These are phyloP conservation scores for Deroplatys truncata DNA, from an alignment of 2,888 invertebrate species.

Conservation along the genomic window DNA sequence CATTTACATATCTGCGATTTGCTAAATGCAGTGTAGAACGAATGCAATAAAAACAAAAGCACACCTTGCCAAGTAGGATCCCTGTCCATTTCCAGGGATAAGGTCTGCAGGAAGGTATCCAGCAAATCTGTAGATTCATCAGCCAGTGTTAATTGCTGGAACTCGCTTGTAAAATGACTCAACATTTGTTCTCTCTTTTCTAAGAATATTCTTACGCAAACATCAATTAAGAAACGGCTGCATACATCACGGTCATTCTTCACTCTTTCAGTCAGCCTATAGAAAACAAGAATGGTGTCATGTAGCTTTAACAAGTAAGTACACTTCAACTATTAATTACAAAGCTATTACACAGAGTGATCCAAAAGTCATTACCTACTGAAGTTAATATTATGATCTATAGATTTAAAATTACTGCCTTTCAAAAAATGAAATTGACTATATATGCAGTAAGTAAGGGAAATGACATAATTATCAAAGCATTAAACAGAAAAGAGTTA, in stretches of 20 bases:
- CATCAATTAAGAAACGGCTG: constrained; percentile 66
- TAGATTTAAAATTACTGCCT: too few species aligned
- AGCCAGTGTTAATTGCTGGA: constrained; percentile 71
- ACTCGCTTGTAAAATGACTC: constrained; percentile 72
- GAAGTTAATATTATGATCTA: too few species aligned
- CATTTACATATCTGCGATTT: too few species aligned
- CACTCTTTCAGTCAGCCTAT: constrained; percentile 55
- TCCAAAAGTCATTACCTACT: too few species aligned
- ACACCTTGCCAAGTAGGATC: constrained; percentile 70
- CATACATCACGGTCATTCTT: constrained; percentile 68
- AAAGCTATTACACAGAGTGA: too few species aligned
- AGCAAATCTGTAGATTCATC: constrained; percentile 91
- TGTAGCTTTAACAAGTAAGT: background rate
- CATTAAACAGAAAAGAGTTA: too few species aligned
- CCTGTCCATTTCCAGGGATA: constrained; percentile 64
- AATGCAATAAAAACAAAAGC: background rate
- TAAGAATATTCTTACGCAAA: constrained; percentile 76
- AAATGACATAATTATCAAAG: too few species aligned
- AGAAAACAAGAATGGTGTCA: constrained; percentile 29
- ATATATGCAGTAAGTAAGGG: too few species aligned
- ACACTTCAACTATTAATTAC: too few species aligned
- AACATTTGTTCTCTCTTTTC: constrained; percentile 71
- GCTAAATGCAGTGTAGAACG: too few species aligned
- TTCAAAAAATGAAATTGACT: too few species aligned
- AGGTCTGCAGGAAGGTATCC: constrained; percentile 70